phyloP scores from a whole-genome alignment of 2,888 invertebrate genomes.

The Meiosimyza decipiens region DNA sequence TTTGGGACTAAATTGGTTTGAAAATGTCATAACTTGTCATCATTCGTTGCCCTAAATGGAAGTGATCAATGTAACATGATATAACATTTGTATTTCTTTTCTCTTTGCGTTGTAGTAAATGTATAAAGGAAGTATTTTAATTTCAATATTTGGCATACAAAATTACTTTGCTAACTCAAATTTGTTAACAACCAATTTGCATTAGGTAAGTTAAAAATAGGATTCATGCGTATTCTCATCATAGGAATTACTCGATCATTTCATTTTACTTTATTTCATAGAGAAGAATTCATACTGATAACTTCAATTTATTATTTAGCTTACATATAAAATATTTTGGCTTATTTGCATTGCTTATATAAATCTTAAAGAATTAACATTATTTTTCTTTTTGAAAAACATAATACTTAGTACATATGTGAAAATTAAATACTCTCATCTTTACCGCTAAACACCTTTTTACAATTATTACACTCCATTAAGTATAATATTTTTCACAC shows the following conservation, averaged over 20 bases:
- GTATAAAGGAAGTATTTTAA: not conserved
- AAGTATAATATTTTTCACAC: too few species aligned
- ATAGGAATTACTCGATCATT: slow-evolving; percentile 1
- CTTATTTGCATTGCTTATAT: slow-evolving; percentile 43
- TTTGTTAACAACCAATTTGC: slow-evolving; percentile 1
- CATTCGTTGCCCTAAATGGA: too few species aligned
- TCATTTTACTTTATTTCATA: slow-evolving; percentile 10
- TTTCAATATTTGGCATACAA: slow-evolving; percentile 10
- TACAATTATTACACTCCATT: too few species aligned
- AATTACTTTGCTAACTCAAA: slow-evolving; percentile 27
- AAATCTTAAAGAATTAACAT: not conserved
- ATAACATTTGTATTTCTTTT: not conserved
- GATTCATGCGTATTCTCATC: too few species aligned
- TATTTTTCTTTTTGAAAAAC: not conserved
- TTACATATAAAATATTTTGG: slow-evolving; percentile 46
- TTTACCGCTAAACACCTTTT: too few species aligned
- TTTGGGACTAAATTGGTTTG: too few species aligned
- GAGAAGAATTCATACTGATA: slow-evolving; percentile 25
- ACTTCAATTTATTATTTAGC: slow-evolving; percentile 37
- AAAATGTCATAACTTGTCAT: too few species aligned
- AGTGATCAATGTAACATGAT: too few species aligned
- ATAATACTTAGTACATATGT: too few species aligned
- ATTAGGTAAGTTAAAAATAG: too few species aligned
- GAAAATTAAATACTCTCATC: too few species aligned
- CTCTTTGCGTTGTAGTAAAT: not conserved